A percentile compares a stretch with the other conserved stretches of the same genome.
Conservation (phyloP, 2,797 vertebrate species). For the Mastacembelus armatus region DNA sequence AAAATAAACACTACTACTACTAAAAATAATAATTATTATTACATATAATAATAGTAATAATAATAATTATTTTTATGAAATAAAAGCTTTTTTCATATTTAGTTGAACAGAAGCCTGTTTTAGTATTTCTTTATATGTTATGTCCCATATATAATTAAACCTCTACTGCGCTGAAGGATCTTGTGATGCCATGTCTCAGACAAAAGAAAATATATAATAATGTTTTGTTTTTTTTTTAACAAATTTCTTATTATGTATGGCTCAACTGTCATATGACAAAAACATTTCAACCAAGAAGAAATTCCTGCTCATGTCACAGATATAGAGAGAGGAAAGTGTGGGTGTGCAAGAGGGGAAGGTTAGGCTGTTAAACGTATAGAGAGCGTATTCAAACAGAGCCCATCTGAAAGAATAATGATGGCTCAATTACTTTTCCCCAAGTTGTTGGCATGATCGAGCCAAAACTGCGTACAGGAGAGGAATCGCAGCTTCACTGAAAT, state of each 20-base stretch:
- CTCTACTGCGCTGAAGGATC: no score
- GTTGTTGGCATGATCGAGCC: constrained; percentile 35
- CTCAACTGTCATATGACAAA: constrained; percentile 57
- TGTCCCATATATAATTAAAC: no score
- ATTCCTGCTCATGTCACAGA: constrained; percentile 25
- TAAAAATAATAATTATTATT: no score
- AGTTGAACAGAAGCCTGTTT: no score
- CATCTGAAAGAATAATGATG: constrained; percentile 71
- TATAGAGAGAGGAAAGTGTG: constrained; percentile 41
- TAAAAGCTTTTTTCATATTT: no score
- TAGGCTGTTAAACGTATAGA: constrained; percentile 61
- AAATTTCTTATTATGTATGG: constrained; percentile 2
- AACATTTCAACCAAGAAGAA: constrained; percentile 46
- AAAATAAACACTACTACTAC: no score
- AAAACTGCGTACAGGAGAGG: constrained; percentile 35
- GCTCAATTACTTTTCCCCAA: constrained; percentile 40
- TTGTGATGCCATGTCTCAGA: no score
- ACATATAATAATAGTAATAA: no score
- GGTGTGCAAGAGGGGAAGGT: constrained; percentile 28
- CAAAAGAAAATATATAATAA: no score
- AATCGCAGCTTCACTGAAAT: constrained; percentile 21
- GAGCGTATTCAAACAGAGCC: constrained; percentile 45
- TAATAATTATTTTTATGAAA: no score
- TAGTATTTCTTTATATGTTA: no score
- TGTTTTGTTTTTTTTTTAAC: no score